Percentiles rank a stretch among this genome's conserved stretches.
phyloP scores from a whole-genome alignment of 2,888 invertebrate species.

The Synergus japonicus region DNA sequence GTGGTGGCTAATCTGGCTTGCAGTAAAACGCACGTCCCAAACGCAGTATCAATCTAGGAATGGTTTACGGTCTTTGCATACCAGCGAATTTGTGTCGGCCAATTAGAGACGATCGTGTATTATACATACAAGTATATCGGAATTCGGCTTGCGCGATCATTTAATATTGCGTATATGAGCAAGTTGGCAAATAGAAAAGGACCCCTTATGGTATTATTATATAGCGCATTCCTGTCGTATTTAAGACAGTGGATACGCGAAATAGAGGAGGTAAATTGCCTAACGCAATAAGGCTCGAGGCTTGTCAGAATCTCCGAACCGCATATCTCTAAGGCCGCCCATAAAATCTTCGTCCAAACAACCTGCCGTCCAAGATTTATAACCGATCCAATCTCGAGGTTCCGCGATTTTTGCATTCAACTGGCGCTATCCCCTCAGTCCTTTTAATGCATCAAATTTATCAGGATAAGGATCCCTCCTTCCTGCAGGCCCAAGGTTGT shows the following conservation, averaged over 20 bases:
- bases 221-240: not conserved
- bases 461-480: not conserved
- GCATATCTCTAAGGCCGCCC: constrained; percentile 54
- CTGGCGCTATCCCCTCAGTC: not conserved
- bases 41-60: not conserved
- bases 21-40: not conserved
- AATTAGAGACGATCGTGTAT: not conserved
- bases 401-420: constrained; percentile 9
- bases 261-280: constrained; percentile 47
- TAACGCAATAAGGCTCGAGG: constrained; percentile 54
- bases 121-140: not conserved
- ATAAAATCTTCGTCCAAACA: constrained; percentile 65
- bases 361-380: constrained; percentile 66
- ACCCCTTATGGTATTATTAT: no score
- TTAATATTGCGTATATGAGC: not conserved
- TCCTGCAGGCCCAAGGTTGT: not conserved
- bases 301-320: constrained; percentile 48
- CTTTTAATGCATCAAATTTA: not conserved
- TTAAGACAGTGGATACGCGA: not conserved
- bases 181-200: not conserved
- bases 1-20: not conserved
- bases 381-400: constrained; percentile 60
- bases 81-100: not conserved
- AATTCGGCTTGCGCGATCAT: not conserved
- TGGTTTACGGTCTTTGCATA: not conserved